phyloP scores from a whole-genome alignment of 2,888 invertebrate genomes.

The Drosophila prostipennis region DNA sequence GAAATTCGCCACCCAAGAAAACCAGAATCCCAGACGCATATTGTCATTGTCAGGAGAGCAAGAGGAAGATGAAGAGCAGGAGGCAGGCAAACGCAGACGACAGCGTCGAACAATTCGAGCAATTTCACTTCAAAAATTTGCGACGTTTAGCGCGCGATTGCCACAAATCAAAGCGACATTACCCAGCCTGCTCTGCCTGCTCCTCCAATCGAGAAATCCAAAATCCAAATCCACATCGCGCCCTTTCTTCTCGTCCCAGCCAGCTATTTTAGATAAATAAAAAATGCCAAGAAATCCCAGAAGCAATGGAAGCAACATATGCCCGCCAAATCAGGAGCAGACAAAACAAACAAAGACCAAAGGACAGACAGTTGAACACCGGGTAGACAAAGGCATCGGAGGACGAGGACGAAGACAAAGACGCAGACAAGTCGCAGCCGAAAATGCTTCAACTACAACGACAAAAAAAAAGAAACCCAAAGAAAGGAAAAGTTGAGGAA shows the following conservation, averaged over 20 bases:
- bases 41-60: constrained; percentile 34
- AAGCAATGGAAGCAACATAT: constrained; percentile 62
- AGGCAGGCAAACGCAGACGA: constrained; percentile 16
- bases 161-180: constrained; percentile 80
- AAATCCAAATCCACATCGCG: background rate
- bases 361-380: constrained; percentile 55
- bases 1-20: constrained; percentile 28
- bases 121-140: constrained; percentile 79
- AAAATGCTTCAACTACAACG: constrained; percentile 59
- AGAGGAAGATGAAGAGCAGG: background rate
- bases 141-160: constrained; percentile 78
- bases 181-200: constrained; percentile 21
- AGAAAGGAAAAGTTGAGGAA: constrained; percentile 27
- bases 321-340: constrained; percentile 76
- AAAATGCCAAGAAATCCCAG: constrained; percentile 67
- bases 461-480: constrained; percentile 8
- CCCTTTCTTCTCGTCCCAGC: background rate
- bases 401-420: constrained; percentile 15
- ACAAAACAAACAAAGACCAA: constrained; percentile 76
- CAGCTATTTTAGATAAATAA: constrained; percentile 69
- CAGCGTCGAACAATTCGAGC: constrained; percentile 71
- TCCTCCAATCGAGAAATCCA: background rate
- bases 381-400: constrained; percentile 8
- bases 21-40: constrained; percentile 49
- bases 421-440: constrained; percentile 33